Percentiles rank a stretch among this genome's conserved stretches.
These are phyloP conservation scores for Melanotaenia maccullochi DNA, from an alignment of 2,797 vertebrate species.

Conservation along the genomic window DNA sequence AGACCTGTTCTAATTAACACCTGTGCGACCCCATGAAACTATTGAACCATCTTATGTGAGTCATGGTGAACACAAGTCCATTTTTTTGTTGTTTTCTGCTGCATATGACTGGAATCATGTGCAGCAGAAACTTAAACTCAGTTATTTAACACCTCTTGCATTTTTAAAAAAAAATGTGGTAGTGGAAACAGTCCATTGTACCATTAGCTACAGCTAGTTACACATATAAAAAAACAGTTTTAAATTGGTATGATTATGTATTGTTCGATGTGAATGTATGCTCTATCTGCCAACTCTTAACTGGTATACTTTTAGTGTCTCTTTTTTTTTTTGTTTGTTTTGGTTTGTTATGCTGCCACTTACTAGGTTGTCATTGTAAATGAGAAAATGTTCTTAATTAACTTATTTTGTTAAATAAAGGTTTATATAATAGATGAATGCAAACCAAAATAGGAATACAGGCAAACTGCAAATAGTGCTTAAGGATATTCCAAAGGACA, in stretches of 20 bases:
- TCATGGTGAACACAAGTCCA: conserved; percentile 25
- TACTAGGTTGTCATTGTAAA: no score
- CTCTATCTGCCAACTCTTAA: no score
- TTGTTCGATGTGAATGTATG: no score
- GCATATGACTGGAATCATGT: not conserved
- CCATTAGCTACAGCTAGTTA: no score
- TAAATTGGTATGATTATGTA: no score
- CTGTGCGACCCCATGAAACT: conserved; percentile 56
- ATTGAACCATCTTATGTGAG: conserved; percentile 46
- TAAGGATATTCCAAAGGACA: not conserved
- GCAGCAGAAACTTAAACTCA: not conserved
- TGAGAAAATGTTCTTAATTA: not conserved
- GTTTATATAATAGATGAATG: not conserved
- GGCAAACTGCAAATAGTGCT: not conserved
- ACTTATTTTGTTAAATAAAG: not conserved
- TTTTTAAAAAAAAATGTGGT: not conserved
- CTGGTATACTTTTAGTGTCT: no score
- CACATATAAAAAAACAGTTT: no score
- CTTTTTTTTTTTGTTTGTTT: not conserved
- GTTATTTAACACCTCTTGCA: no score
- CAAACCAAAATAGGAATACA: no score
- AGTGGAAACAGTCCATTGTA: no score
- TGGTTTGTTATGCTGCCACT: not conserved
- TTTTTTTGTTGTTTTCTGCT: not conserved
- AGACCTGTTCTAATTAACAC: conserved; percentile 66